Evolutionary conservation across 2,888 invertebrate genomes (phyloP), one percentile per base, ranked within the genome.

Genomic region (Diaprepes abbreviatus): DNA sequence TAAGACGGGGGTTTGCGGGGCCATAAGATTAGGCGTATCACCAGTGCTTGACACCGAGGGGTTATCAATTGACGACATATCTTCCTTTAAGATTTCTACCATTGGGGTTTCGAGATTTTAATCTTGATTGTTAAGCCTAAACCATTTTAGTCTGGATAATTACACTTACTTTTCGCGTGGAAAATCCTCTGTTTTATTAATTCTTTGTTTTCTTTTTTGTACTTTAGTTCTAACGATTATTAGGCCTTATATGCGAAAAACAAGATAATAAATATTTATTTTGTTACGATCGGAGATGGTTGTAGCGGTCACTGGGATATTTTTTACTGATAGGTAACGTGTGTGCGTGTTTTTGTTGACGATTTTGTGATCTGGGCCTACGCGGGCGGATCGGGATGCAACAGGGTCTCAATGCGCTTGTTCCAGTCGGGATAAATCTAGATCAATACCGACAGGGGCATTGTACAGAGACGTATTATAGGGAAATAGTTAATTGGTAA

Each of bases 1-100:
- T 73, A 87, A 79, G 10, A 85, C 85, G 7, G 87, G 86, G 43
- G 86, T 86, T 74, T 87, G 87, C 2, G 84, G 84, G 21, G 75
- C 64, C 36, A 72, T 71, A 12, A 71, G 54, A 40, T 12, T 71
- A n/a, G 71, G 60, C 14, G 45, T 38, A 12, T 67, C 67, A 5
- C 36, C 43, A 24, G 62, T 31, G n/a, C 28, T 40, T n/a, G 62
- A 12, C 10, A 50, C 40, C 14, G 54, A 40, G 12, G 70, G 66
- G 10, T 54, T 62, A 52, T 71, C 66, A 12, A 58, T 45, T 7
- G 67, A 67, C 28, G 71, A 71, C 71, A 71, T 71, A 16, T 67
- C 57, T 59, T 71, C 52, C 9, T 55, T 54, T 9, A 33, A 50
- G 5, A 31, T 35, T 48, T 33, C 57, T 55, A 67, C 62, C 67